Evolutionary conservation across 2,797 vertebrate species (phyloP), one percentile per base, ranked within the genome.

Genomic region (Pelobates cultripes): DNA sequence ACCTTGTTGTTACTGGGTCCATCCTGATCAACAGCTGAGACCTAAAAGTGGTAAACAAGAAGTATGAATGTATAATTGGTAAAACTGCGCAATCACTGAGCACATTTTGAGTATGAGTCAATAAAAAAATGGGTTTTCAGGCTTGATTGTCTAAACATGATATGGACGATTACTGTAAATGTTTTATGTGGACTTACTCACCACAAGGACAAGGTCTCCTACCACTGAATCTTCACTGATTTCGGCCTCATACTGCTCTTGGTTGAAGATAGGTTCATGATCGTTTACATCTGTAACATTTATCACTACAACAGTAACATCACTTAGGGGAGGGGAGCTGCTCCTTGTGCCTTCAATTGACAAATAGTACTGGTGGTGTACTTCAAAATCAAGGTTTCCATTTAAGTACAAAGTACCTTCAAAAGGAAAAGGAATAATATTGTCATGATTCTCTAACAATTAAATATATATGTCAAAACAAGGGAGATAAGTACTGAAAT

Each of bases 281-380:
- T 99, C 98, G 0, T 99, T 99, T 76, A 97, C 87, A 64, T 99
- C 98, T 0, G 95, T 98, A 87, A 99, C 89, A 68, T 97, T 97
- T 89, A 99, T 91, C 85, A 97, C 89, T 0, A 99, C 91, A 7
- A 93, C 97, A 86, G 95, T 93, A 80, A 96, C 89, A 77, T 99
- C 97, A 0, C 91, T 95, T 81, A 97, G 92, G 28, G 95, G 91
- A 17, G 92, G 88, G 3, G 95, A 94, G 86, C 92, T 94, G 53
- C 94, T 95, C 3, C 96, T 94, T 0, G 90, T 93, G 13, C 97
- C 97, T 83, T 99, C 97, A 0, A 99, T 88, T 5, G 97, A 97
- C 86, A 99, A 90, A 87, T 95, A 97, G 88, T 96, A 95, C 85
- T 95, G 94, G 0, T 91, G 93, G 64, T 89, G 91, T 0, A 91